These are phyloP conservation scores for Dione vanillae DNA, from an alignment of 2,888 invertebrate genomes.

Conservation along the genomic window DNA sequence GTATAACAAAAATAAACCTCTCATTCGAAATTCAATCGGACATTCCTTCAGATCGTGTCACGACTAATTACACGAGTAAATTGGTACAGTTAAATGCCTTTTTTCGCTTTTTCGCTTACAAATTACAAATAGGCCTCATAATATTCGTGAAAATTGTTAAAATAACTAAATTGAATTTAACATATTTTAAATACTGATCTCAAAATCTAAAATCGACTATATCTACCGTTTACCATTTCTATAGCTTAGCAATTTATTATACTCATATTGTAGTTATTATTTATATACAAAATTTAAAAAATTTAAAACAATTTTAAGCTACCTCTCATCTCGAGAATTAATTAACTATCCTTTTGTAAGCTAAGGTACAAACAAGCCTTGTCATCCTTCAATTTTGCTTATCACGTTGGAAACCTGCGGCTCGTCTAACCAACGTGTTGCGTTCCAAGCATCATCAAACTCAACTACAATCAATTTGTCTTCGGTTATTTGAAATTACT, in stretches of 20 bases:
- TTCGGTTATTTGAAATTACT: constrained; percentile 64
- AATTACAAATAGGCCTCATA: constrained; percentile 3
- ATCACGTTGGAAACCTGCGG: constrained; percentile 64
- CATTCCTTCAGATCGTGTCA: constrained; percentile 26
- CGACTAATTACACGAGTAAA: constrained; percentile 27
- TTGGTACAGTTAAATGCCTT: constrained; percentile 4
- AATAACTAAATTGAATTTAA: neutral
- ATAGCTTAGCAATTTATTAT: too few species aligned
- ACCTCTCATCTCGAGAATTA: constrained; percentile 74
- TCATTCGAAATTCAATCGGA: constrained; percentile 14
- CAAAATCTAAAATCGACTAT: neutral
- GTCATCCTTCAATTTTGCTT: constrained; percentile 78
- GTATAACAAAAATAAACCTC: constrained; percentile 17
- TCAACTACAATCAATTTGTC: constrained; percentile 66
- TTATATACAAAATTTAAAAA: constrained; percentile 60
- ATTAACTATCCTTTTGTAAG: constrained; percentile 78
- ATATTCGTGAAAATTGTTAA: neutral
- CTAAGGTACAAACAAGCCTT: constrained; percentile 62
- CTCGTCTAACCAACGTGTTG: constrained; percentile 57
- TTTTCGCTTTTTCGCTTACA: neutral
- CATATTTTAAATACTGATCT: neutral
- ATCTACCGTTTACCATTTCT: too few species aligned
- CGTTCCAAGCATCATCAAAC: constrained; percentile 57
- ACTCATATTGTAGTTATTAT: constrained; percentile 43
- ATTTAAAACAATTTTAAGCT: constrained; percentile 62